Base-by-base conservation (phyloP, 2,888 invertebrate genomes). In the Ormia ochracea region DNA sequence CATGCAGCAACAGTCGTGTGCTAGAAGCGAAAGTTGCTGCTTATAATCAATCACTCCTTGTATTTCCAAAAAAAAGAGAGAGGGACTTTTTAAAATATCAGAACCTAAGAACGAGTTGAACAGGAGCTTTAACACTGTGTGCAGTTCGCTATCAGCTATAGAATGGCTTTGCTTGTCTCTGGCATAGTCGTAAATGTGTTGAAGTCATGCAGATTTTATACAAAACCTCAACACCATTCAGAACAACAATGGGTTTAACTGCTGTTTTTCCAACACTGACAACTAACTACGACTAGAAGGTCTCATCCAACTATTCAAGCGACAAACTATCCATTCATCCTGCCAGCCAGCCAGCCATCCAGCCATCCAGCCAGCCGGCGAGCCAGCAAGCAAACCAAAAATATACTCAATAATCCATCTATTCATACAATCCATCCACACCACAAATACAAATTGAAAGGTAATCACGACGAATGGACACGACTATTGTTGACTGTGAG, bases 391-490 rank as follows among this genome's bases (percentile, higher is more conserved):
- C 36, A 36, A 36, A 12, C 33, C 50, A 50, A 65, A 63, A 36
- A 26, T 48, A 26, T 23, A 43, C 3, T 41, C 9, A 69, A 31
- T 19, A 28, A 72, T 72, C 31, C 78, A 63, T 54, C 54, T 33
- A 56, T 56, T 21, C 56, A 56, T 56, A 48, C 48, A 66, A 48
- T 45, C 14, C 52, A 54, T 78, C 45, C 73, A 31, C 68, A 68
- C 72, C 61, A 66, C 76, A 80, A 70, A 83, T 86, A 86, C 86
- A 87, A 87, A 87, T 87, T 87, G 87, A 87, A 85, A 87, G 86
- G 85, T 84, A 86, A 85, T 87, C 87, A 85, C 87, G 86, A 84
- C 82, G 83, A 83, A 84, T 82, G 81, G 78, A 81, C 82, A 79
- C 79, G 82, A 82, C 73, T 69, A 28, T 82, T 82, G 76, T 72